phyloP scores from a whole-genome alignment of 2,797 vertebrate genomes.

The Gymnopithys bicolor region DNA sequence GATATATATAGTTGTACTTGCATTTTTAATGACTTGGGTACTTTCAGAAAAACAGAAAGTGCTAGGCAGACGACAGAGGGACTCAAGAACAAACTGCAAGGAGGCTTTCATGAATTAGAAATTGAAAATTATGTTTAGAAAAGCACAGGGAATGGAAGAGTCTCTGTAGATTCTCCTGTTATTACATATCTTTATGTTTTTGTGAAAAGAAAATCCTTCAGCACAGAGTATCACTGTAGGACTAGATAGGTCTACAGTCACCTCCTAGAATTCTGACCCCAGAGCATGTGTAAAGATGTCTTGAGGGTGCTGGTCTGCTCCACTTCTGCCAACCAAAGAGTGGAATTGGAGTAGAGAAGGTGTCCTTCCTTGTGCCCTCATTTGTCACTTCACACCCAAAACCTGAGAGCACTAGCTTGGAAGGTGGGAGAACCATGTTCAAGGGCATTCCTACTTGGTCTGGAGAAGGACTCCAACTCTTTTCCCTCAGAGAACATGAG shows the following conservation, averaged over 20 bases:
- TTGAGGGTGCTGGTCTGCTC: not conserved
- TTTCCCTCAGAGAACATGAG: not conserved
- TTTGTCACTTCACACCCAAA: not conserved
- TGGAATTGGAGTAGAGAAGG: not conserved
- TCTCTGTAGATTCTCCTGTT: not conserved
- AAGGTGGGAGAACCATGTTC: not conserved
- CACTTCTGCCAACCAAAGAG: not conserved
- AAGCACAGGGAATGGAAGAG: not conserved
- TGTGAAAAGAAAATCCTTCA: not conserved
- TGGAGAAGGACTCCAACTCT: not conserved
- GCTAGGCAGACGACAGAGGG: constrained; percentile 43
- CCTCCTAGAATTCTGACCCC: not conserved
- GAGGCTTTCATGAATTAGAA: constrained; percentile 8
- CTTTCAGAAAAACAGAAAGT: constrained; percentile 13
- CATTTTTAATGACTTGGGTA: constrained; percentile 42
- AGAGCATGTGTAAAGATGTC: not conserved
- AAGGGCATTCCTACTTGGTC: not conserved
- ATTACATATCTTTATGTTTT: not conserved
- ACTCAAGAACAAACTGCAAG: constrained; percentile 17
- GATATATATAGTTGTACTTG: constrained; percentile 61
- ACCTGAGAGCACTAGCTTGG: not conserved
- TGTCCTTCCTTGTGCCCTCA: not conserved
- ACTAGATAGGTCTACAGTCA: not conserved
- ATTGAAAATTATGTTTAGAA: not conserved
- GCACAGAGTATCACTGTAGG: not conserved